A percentile compares a stretch with the other conserved stretches of the same genome.
Evolutionary conservation across 2,888 invertebrate species (phyloP).

Genomic region (Apamea anceps): DNA sequence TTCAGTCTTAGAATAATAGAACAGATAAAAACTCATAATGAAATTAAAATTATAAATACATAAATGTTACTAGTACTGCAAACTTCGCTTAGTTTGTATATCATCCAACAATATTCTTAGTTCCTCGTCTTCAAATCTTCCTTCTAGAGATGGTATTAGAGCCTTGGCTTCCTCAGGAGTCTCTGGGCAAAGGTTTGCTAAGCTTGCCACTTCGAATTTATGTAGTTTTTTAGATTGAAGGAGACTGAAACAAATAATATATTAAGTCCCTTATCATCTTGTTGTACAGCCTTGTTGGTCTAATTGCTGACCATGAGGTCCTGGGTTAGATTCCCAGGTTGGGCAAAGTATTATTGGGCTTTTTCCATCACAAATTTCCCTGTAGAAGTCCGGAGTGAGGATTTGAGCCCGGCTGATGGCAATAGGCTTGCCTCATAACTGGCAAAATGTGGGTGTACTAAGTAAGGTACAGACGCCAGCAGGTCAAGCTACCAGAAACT

Average conservation of each 20-base stretch:
- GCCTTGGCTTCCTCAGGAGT: slow-evolving; percentile 99
- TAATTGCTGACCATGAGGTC: not conserved
- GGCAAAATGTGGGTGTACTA: not conserved
- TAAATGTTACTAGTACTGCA: slow-evolving; percentile 94
- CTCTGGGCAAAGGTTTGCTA: slow-evolving; percentile 99
- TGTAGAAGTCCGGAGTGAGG: not conserved
- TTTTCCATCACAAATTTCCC: not conserved
- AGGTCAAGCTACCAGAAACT: too few species aligned
- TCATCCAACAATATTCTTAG: slow-evolving; percentile 98
- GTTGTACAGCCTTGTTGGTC: not conserved
- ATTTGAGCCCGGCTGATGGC: not conserved
- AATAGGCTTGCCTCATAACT: not conserved
- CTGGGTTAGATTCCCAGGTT: not conserved
- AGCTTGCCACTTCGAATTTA: slow-evolving; percentile 99
- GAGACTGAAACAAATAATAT: slow-evolving; percentile 91
- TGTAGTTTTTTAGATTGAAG: slow-evolving; percentile 98
- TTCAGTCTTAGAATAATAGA: slow-evolving; percentile 40
- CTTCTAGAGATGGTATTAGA: slow-evolving; percentile 98
- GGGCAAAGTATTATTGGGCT: not conserved
- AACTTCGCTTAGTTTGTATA: slow-evolving; percentile 99
- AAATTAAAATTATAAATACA: slow-evolving; percentile 23
- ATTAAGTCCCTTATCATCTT: not conserved
- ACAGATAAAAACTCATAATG: slow-evolving; percentile 13
- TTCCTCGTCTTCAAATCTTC: slow-evolving; percentile 99
- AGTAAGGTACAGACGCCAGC: too few species aligned